These are phyloP conservation scores for Sander vitreus DNA, from an alignment of 2,113 vertebrate species.

Conservation along the genomic window DNA sequence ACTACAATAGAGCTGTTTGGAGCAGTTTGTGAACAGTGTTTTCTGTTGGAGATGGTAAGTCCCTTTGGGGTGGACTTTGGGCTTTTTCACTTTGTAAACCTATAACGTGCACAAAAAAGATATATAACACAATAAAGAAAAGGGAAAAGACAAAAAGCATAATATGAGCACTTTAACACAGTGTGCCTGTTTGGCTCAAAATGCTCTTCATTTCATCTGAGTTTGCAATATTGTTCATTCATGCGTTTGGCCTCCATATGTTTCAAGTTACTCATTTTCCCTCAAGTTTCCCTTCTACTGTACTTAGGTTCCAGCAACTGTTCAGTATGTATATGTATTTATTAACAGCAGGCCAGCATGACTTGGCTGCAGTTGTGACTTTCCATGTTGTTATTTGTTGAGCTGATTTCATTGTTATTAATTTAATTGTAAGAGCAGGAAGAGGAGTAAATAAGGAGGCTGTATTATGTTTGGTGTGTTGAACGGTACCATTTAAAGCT, in stretches of 20 bases:
- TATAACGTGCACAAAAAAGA: no score
- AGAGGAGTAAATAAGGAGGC: neutral
- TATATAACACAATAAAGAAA: no score
- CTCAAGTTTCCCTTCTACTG: neutral
- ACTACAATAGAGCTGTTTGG: no score
- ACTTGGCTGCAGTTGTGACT: constrained; percentile 17
- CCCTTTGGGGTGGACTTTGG: no score
- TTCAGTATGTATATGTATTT: constrained; percentile 6
- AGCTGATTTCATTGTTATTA: neutral
- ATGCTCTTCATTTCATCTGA: neutral
- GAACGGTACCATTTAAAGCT: no score
- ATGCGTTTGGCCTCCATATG: constrained; percentile 24
- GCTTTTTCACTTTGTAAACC: no score
- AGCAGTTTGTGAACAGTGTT: no score
- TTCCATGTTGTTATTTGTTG: neutral
- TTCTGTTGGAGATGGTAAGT: no score
- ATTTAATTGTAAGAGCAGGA: neutral
- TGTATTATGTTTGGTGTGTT: neutral
- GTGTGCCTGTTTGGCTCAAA: neutral
- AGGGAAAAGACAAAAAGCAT: no score
- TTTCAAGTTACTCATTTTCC: constrained; percentile 21
- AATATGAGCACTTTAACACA: neutral
- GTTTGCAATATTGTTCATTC: neutral
- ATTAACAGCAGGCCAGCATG: constrained; percentile 1
- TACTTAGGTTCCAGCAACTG: neutral